Conservation (phyloP, 2,888 invertebrate species). For the Acanthococcus lagerstroemiae region DNA sequence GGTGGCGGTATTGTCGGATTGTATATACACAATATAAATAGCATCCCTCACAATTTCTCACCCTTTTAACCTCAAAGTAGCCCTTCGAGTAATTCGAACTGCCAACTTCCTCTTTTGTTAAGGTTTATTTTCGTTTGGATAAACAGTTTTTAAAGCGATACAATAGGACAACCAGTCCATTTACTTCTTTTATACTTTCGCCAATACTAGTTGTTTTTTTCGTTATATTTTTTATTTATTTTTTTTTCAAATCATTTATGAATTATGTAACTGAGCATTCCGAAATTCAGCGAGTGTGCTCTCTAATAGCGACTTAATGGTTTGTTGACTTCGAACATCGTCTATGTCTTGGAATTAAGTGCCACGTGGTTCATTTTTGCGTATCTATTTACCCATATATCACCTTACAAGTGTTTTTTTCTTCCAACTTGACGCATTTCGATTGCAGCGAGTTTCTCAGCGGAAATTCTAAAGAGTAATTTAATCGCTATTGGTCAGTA, state of each 20-base stretch:
- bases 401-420: too few relatives aligned
- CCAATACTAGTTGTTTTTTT: constrained; percentile 9
- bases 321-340: constrained; percentile 19
- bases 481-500: too few relatives aligned
- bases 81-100: constrained; percentile 30
- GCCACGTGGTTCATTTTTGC: neutral
- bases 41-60: constrained; percentile 30
- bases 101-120: constrained; percentile 28
- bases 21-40: neutral
- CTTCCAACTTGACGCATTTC: too few relatives aligned
- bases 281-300: constrained; percentile 3
- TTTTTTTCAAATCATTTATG: constrained; percentile 12
- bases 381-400: too few relatives aligned
- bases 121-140: constrained; percentile 30
- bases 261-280: constrained; percentile 28
- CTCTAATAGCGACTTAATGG: constrained; percentile 15
- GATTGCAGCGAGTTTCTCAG: too few relatives aligned
- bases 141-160: constrained; percentile 28
- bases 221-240: neutral
- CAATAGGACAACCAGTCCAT: constrained; percentile 31
- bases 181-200: constrained; percentile 14
- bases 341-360: constrained; percentile 24
- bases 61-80: constrained; percentile 32
- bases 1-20: neutral
- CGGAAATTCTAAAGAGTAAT: too few relatives aligned